Evolutionary conservation across 2,888 invertebrate species (phyloP).

Genomic region (Diplolepis rosae): DNA sequence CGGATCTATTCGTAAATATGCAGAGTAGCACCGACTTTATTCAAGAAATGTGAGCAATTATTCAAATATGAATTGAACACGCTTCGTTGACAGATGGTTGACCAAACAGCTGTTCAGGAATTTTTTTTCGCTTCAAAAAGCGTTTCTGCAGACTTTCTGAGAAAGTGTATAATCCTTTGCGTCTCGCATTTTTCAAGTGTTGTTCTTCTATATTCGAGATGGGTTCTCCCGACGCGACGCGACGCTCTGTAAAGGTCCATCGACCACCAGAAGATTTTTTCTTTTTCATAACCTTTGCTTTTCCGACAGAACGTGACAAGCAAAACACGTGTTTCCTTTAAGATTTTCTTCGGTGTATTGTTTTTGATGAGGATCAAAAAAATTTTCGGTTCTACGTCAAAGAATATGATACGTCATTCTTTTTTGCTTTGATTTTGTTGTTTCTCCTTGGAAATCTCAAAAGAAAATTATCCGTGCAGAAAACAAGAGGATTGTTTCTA

Average conservation of each 20-base stretch:
- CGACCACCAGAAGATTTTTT: conserved; percentile 7
- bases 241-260: not conserved
- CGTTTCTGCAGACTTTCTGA: conserved; percentile 21
- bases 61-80: conserved; percentile 12
- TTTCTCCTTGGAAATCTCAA: not conserved
- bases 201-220: conserved; percentile 18
- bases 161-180: conserved; percentile 25
- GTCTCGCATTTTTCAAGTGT: conserved; percentile 27
- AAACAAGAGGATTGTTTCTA: no score
- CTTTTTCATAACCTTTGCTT: conserved; percentile 2
- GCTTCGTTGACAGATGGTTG: conserved; percentile 19
- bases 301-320: conserved; percentile 1
- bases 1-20: conserved; percentile 2
- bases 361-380: conserved; percentile 5
- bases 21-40: not conserved
- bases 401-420: conserved; percentile 20
- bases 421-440: conserved; percentile 9
- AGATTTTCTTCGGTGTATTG: conserved; percentile 11
- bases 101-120: conserved; percentile 18
- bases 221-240: not conserved
- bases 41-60: conserved; percentile 6
- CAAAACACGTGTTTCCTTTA: conserved; percentile 13
- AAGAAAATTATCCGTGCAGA: not conserved
- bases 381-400: not conserved
- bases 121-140: not conserved